Evolutionary conservation across 2,797 vertebrate genomes (phyloP).

Genomic region (Oceanodroma leucorhoa): DNA sequence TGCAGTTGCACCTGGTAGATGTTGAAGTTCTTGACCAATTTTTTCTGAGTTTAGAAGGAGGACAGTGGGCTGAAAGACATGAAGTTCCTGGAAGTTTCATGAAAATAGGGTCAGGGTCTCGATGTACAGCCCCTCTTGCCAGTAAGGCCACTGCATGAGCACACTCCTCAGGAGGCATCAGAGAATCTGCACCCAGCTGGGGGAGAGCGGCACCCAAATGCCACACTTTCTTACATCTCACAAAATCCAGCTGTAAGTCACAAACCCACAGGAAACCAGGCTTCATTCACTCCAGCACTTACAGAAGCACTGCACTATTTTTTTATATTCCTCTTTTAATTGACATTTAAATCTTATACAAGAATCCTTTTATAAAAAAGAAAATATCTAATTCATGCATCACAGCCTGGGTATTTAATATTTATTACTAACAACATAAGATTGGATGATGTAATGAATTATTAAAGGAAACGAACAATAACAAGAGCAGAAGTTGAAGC

Average conservation of each 20-base stretch:
- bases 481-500: background rate
- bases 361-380: slow-evolving; percentile 12
- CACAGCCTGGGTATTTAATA: slow-evolving; percentile 21
- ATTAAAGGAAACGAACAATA: slow-evolving; percentile 25
- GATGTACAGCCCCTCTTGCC: background rate
- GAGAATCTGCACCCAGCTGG: background rate
- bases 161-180: background rate
- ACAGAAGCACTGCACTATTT: background rate
- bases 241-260: background rate
- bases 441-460: slow-evolving; percentile 45
- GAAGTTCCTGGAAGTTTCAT: background rate
- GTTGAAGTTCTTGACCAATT: background rate
- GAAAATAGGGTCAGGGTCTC: background rate
- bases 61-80: background rate
- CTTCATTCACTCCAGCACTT: background rate
- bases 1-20: background rate
- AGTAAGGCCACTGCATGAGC: background rate
- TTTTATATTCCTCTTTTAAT: slow-evolving; percentile 19
- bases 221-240: background rate
- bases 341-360: slow-evolving; percentile 40
- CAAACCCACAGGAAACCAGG: background rate
- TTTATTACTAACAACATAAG: slow-evolving; percentile 27
- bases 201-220: background rate
- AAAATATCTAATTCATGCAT: slow-evolving; percentile 31
- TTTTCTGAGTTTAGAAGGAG: background rate